Evolutionary conservation across 1,140 invertebrate genomes (phyloP).

Genomic region (Cydia amplana): DNA sequence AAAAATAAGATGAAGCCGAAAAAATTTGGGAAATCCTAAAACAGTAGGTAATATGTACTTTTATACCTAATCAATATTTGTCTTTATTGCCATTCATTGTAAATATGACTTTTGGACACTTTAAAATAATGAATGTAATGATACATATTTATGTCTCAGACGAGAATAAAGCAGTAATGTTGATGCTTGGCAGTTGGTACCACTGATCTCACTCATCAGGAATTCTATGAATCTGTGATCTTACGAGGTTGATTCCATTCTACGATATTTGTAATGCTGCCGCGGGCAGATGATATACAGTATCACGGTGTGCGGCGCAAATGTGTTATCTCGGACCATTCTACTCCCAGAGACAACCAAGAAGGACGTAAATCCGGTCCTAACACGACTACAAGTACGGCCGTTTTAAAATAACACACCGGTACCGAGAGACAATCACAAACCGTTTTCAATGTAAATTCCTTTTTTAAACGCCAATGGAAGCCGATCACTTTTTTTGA

Average conservation of each 20-base stretch:
- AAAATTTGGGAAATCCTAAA: too few species aligned
- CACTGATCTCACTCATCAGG: neutral
- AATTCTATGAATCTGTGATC: neutral
- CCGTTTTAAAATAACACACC: neutral
- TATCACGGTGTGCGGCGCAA: conserved; percentile 49
- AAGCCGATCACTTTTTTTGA: conserved; percentile 31
- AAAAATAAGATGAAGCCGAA: too few species aligned
- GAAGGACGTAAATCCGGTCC: conserved; percentile 11
- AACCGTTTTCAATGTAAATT: conserved; percentile 30
- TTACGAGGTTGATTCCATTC: neutral
- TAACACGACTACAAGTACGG: neutral
- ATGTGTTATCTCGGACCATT: conserved; percentile 52
- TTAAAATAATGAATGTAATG: too few species aligned
- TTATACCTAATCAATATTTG: too few species aligned
- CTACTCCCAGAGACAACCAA: conserved; percentile 44
- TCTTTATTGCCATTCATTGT: too few species aligned
- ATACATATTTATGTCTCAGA: too few species aligned
- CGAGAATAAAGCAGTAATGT: neutral
- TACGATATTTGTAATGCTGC: conserved; percentile 36
- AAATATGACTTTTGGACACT: too few species aligned
- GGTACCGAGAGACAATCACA: conserved; percentile 27
- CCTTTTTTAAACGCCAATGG: conserved; percentile 29
- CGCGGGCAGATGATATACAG: conserved; percentile 45
- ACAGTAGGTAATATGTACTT: too few species aligned
- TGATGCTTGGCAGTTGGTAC: neutral